Base-by-base conservation (phyloP, 2,797 vertebrate genomes). In the Cirrhinus molitorella region DNA sequence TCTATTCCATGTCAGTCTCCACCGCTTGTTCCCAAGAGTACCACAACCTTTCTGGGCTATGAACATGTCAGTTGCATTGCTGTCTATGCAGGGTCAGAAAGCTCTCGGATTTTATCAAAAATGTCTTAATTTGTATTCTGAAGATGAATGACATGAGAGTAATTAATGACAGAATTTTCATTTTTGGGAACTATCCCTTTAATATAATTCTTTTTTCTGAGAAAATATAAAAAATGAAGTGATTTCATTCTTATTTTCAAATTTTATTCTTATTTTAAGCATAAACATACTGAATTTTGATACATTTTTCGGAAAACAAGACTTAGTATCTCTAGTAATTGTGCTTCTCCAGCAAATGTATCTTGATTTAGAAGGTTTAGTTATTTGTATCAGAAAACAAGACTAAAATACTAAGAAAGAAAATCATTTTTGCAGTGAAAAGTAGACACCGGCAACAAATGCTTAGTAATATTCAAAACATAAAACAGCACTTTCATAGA, bases 401-500 rank as follows among this genome's bases (percentile, higher is more conserved):
- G 4, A 57, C n/a, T 12, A 57, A 57, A 23, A 53, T 21, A 53
- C 51, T 53, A 9, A 21, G 16, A 7, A n/a, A n/a, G 55, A 23
- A 57, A 57, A 57, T 23, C 4, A 13, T 57, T 57, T 57, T 59
- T 59, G 31, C 31, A 34, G 4, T 34, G 2, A 34, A 34, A 34
- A 2, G 2, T 9, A 28, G 19, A 86, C 59, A 75, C 59, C 2
- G 31, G 31, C 31, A 53, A 34, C 31, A 34, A 23, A 79, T 79
- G 61, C 67, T 49, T 74, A 55, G 43, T 51, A 51, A 40, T 65
- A 83, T 71, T 2, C 5, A 23, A 80, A 21, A 66, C 19, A 47
- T 63, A 43, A 53, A 14, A 73, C 28, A 0, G 49, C n/a, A 11
- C 37, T 73, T 73, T 34, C n/a, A 59, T 2, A 21, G 4, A 63